Evolutionary conservation across 2,113 vertebrate species (phyloP).

Genomic region (Uria aalge): DNA sequence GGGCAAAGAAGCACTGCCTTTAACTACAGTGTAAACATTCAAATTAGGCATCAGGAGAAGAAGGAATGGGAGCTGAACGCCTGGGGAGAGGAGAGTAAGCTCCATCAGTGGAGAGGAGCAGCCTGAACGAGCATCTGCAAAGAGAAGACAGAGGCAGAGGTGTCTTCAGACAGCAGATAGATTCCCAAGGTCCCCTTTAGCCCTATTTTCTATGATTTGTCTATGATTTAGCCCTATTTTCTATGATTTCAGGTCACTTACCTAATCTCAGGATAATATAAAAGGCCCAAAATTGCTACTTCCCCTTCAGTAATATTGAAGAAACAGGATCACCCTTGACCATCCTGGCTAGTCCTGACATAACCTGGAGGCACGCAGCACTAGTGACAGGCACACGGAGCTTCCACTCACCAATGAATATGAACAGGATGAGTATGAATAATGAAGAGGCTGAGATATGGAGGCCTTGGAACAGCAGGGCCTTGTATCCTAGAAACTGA

Average conservation of each 20-base stretch:
- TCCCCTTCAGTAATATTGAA: neutral
- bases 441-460: rapidly evolving
- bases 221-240: neutral
- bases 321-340: neutral
- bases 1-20: neutral
- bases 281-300: neutral
- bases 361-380: neutral
- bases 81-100: neutral
- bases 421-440: neutral
- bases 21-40: neutral
- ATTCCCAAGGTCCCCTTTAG: neutral
- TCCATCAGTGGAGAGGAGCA: neutral
- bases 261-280: neutral
- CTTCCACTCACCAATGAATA: neutral
- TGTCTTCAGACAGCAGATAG: neutral
- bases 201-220: neutral
- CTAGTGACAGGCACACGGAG: neutral
- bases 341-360: neutral
- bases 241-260: neutral
- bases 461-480: neutral
- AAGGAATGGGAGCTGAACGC: neutral
- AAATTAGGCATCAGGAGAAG: neutral
- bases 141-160: neutral
- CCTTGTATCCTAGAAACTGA: neutral
- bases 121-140: neutral